phyloP scores from a whole-genome alignment of 2,113 vertebrate species.

The Ciconia boyciana region DNA sequence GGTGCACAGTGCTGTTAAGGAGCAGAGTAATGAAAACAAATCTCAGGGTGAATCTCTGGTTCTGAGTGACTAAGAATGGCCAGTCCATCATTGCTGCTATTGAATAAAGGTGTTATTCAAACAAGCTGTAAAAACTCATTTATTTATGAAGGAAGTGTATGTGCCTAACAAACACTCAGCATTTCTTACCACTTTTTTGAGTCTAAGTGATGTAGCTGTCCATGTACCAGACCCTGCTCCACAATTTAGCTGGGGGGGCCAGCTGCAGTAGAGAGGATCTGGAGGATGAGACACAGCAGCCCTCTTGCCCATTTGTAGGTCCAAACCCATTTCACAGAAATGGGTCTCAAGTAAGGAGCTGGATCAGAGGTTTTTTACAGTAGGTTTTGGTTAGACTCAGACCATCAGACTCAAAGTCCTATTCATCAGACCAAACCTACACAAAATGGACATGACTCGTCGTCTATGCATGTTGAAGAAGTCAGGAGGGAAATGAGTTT shows the following conservation, averaged over 20 bases:
- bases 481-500: not conserved
- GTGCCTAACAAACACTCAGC: not conserved
- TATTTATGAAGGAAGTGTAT: not conserved
- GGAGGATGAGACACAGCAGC: not conserved
- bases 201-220: not conserved
- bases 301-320: not conserved
- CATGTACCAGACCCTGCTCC: not conserved
- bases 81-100: not conserved
- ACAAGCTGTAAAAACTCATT: not conserved
- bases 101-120: not conserved
- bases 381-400: not conserved
- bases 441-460: not conserved
- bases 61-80: not conserved
- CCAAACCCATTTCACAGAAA: not conserved
- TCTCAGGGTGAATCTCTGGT: not conserved
- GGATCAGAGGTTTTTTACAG: not conserved
- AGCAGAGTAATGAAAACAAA: not conserved
- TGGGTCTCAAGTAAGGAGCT: not conserved
- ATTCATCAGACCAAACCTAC: not conserved
- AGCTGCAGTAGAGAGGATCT: not conserved
- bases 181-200: not conserved
- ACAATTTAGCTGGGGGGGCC: fast-evolving
- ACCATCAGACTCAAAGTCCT: not conserved
- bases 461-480: not conserved
- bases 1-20: not conserved